Evolutionary conservation across 2,113 vertebrate genomes (phyloP).

Genomic region (Hippoglossus stenolepis): DNA sequence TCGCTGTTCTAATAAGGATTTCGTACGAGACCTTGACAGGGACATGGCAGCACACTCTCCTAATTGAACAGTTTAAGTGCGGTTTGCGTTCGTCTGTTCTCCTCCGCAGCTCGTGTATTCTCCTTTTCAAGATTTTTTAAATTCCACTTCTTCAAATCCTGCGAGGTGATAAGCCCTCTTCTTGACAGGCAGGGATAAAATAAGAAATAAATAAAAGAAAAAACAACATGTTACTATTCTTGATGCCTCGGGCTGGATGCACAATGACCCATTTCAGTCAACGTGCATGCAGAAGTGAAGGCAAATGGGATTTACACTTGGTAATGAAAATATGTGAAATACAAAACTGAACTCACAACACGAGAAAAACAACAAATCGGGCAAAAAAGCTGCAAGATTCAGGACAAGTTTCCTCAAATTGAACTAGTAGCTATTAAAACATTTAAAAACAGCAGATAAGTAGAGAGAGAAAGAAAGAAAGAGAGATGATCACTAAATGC

Average conservation of each 20-base stretch:
- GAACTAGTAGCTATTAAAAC: slow-evolving; percentile 34
- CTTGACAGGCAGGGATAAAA: slow-evolving; percentile 16
- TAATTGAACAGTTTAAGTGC: slow-evolving; percentile 44
- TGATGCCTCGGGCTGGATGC: slow-evolving; percentile 45
- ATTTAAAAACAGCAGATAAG: slow-evolving; percentile 10
- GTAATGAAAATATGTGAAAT: slow-evolving; percentile 24
- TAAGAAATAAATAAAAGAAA: neutral
- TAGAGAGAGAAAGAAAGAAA: neutral
- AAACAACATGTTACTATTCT: slow-evolving; percentile 38
- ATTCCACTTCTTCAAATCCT: slow-evolving; percentile 17
- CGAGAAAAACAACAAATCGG: neutral
- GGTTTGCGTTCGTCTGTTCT: slow-evolving; percentile 22
- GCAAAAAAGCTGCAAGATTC: slow-evolving; percentile 1
- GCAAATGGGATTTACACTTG: slow-evolving; percentile 28
- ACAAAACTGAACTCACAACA: neutral
- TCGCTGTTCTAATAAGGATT: slow-evolving; percentile 1
- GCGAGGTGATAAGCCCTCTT: slow-evolving; percentile 32
- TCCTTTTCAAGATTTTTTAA: slow-evolving; percentile 1
- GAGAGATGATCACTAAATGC: neutral
- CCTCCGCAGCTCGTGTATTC: neutral
- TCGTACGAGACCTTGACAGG: slow-evolving; percentile 21
- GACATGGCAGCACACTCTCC: slow-evolving; percentile 19
- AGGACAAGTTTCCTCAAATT: slow-evolving; percentile 42
- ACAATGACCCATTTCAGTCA: slow-evolving; percentile 74
- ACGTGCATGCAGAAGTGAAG: slow-evolving; percentile 33